phyloP scores from a whole-genome alignment of 2,888 invertebrate genomes.

The Aricia artaxerxes region DNA sequence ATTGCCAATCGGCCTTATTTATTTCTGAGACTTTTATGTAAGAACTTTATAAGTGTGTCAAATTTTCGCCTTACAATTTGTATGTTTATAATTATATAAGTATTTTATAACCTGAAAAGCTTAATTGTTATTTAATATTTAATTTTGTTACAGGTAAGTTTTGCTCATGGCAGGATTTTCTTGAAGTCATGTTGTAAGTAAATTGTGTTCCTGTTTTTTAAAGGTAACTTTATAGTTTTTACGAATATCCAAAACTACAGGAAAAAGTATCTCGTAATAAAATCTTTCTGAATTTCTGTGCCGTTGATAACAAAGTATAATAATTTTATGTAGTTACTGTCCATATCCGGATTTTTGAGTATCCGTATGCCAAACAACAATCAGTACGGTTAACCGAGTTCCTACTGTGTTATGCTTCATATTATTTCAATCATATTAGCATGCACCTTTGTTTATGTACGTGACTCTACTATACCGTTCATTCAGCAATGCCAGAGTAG shows the following conservation, averaged over 20 bases:
- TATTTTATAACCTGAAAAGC: not conserved
- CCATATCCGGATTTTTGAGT: too few relatives aligned
- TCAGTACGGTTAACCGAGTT: too few relatives aligned
- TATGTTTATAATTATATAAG: not conserved
- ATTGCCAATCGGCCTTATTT: not conserved
- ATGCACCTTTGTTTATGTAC: not conserved
- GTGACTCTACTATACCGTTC: not conserved
- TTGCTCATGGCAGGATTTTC: not conserved
- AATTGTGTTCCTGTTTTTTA: too few relatives aligned
- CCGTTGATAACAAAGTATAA: too few relatives aligned
- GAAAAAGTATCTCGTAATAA: too few relatives aligned
- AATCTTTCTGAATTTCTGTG: too few relatives aligned
- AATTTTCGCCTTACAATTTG: not conserved
- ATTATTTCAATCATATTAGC: not conserved
- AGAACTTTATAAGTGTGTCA: not conserved
- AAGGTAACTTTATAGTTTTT: too few relatives aligned
- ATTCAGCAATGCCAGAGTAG: not conserved
- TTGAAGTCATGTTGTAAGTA: not conserved
- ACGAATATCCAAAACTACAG: too few relatives aligned
- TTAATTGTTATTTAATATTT: not conserved
- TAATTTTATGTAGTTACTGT: too few relatives aligned
- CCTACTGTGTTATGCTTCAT: too few relatives aligned
- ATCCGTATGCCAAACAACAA: too few relatives aligned
- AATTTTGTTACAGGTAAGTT: conserved; percentile 10
- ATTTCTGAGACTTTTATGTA: not conserved